Evolutionary conservation across 2,888 invertebrate species (phyloP).

Genomic region (Lucinisca nassula): DNA sequence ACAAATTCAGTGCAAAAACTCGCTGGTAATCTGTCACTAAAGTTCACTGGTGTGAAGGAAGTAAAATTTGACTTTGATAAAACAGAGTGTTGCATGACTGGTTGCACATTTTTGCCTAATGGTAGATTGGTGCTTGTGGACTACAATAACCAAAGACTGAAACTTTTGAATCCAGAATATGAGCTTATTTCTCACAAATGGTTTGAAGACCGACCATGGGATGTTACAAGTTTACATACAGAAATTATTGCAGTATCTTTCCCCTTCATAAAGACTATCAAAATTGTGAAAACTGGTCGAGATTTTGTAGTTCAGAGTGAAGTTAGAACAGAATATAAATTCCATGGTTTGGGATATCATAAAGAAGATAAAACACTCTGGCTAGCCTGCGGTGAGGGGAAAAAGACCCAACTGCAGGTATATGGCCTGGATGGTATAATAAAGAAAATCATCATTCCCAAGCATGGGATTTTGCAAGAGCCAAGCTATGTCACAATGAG

Average conservation of each 20-base stretch:
- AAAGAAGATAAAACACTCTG: conserved; percentile 52
- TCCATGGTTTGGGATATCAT: conserved; percentile 58
- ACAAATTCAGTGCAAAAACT: no score
- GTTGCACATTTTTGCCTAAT: conserved; percentile 56
- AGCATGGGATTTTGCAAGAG: conserved; percentile 45
- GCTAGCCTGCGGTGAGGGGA: conserved; percentile 48
- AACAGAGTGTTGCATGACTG: conserved; percentile 47
- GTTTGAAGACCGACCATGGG: conserved; percentile 59
- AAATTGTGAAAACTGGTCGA: conserved; percentile 38
- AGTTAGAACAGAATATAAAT: conserved; percentile 52
- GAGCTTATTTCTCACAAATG: conserved; percentile 37
- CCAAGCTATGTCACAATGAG: conserved; percentile 56
- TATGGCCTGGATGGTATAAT: conserved; percentile 53
- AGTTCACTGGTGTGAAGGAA: conserved; percentile 48
- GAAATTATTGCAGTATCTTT: conserved; percentile 52
- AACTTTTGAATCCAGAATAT: conserved; percentile 47
- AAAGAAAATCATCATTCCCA: conserved; percentile 60
- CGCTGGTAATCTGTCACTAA: conserved; percentile 25
- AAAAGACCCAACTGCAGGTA: conserved; percentile 51
- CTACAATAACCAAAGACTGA: conserved; percentile 59
- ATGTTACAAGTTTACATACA: conserved; percentile 47
- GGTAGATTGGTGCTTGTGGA: conserved; percentile 61
- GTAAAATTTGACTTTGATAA: conserved; percentile 38
- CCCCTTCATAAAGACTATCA: conserved; percentile 52
- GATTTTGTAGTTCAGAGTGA: conserved; percentile 52